Base-by-base conservation (phyloP, 2,888 invertebrate genomes). In the Sarcophaga caerulescens region DNA sequence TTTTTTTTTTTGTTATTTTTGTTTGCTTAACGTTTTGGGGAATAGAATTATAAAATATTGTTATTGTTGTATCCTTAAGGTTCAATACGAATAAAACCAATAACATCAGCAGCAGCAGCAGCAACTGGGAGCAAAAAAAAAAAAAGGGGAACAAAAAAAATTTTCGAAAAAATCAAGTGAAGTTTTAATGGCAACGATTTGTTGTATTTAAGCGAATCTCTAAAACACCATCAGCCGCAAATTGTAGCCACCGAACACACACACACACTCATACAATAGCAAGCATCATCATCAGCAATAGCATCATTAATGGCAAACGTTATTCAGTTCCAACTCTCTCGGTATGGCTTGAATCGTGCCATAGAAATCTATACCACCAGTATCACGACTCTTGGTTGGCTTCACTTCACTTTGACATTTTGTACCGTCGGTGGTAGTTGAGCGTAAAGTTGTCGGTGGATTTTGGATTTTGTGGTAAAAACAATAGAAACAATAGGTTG, bases 311-410 rank as follows among this genome's bases (percentile, higher is more conserved):
- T 17, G 52, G 52, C 52, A 35, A 35, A 35, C 14, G 5, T 35
- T 71, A 35, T 45, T 5, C 44, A 66, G 52, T 47, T 23, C 23
- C 19, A 57, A 62, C 25, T 73, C 69, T 74, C 59, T 71, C 52
- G 52, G 17, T 52, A 59, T 60, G 35, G 59, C n/a, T 75, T 88
- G 87, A 90, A 88, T 91, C 91, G 91, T 91, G 92, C 91, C 88
- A 85, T 83, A 89, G 88, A 88, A 91, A 92, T 91, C 90, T 92
- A 89, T 90, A 89, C 92, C 92, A 91, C 90, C 89, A 90, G 88
- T 89, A 89, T 90, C 91, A 91, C 91, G 91, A 92, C 87, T 90
- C 88, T 82, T 85, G 45, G n/a, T 85, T 45, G 45, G 80, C 84
- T 81, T 81, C 86, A 86, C 75, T 84, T 86, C 81, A 86, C 78